These are phyloP conservation scores for Pithys albifrons DNA, from an alignment of 2,113 vertebrate genomes.

Conservation along the genomic window DNA sequence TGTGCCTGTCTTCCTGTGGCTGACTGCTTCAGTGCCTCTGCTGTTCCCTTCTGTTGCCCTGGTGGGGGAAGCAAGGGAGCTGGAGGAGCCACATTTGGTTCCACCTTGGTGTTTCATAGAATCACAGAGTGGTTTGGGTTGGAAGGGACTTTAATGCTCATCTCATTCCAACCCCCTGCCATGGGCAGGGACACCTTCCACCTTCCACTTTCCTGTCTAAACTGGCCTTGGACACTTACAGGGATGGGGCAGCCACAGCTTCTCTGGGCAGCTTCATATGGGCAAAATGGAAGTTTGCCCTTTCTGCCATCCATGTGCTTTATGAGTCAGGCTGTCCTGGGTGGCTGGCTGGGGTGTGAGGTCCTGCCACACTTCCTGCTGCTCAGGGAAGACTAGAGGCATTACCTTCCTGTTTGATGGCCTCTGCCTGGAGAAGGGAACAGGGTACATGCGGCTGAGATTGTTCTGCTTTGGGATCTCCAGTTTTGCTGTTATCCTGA, in stretches of 20 bases:
- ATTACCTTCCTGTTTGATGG: neutral
- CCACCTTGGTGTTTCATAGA: neutral
- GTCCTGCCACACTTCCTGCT: neutral
- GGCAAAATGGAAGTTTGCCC: neutral
- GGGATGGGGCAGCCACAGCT: neutral
- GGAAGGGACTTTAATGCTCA: neutral
- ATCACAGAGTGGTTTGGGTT: neutral
- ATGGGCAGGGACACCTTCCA: neutral
- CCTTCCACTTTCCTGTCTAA: neutral
- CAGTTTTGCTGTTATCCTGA: neutral
- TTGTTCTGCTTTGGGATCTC: neutral
- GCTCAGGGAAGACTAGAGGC: neutral
- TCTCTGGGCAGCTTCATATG: neutral
- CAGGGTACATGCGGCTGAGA: neutral
- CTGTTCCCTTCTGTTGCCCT: rapidly evolving
- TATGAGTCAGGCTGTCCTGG: neutral
- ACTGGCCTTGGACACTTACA: neutral
- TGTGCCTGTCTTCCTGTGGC: neutral
- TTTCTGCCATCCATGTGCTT: neutral
- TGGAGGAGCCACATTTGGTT: neutral
- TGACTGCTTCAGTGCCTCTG: neutral
- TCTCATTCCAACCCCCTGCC: neutral
- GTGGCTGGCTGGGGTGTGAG: neutral
- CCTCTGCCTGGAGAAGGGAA: neutral
- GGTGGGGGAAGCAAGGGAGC: neutral